These are phyloP conservation scores for Prionace glauca DNA, from an alignment of 2,797 vertebrate species.

Conservation along the genomic window DNA sequence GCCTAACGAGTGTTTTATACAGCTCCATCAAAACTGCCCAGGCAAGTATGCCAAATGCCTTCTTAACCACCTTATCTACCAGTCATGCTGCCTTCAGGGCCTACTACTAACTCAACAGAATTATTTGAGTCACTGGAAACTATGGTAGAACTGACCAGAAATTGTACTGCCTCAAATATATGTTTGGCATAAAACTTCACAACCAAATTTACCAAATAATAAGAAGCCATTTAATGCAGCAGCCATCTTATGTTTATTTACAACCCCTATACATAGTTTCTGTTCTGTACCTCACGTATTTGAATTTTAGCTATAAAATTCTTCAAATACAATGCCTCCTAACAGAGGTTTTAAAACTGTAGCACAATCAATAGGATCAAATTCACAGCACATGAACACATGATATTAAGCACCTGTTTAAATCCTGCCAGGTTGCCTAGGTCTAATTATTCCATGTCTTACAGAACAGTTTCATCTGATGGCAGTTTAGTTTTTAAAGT, in stretches of 20 bases:
- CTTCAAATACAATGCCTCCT: neutral
- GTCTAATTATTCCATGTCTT: neutral
- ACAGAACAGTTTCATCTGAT: neutral
- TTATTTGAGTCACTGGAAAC: neutral
- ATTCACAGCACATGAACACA: neutral
- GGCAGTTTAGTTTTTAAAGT: too few relatives aligned
- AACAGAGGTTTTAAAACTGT: neutral
- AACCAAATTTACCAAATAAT: neutral
- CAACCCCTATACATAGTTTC: neutral
- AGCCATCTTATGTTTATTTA: neutral
- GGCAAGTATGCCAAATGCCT: too few relatives aligned
- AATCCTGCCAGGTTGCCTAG: neutral
- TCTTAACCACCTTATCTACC: too few relatives aligned
- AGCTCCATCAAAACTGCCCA: too few relatives aligned
- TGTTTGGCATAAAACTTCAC: neutral
- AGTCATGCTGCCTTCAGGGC: too few relatives aligned
- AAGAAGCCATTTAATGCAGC: neutral
- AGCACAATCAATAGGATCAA: neutral
- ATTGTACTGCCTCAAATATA: neutral
- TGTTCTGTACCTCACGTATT: neutral
- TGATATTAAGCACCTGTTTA: neutral
- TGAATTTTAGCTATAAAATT: neutral
- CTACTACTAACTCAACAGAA: neutral
- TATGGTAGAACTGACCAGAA: neutral
- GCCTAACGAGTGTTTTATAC: too few relatives aligned